These are phyloP conservation scores for Aromia moschata DNA, from an alignment of 2,888 invertebrate genomes.

Conservation along the genomic window DNA sequence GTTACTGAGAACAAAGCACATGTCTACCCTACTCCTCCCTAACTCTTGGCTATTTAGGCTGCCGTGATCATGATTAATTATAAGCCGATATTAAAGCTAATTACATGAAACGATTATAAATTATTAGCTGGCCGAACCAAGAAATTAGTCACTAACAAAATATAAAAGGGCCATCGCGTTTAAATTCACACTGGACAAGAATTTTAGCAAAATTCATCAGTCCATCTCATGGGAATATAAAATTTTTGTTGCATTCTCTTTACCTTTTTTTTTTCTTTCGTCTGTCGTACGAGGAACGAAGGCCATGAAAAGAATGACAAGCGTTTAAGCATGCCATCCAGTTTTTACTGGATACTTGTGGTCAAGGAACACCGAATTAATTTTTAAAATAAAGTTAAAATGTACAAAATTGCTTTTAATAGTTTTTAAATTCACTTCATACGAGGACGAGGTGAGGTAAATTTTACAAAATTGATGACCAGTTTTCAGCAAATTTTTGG, in stretches of 20 bases:
- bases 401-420: conserved; percentile 22
- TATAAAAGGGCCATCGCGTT: not conserved
- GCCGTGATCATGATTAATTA: conserved; percentile 11
- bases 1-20: too few species aligned
- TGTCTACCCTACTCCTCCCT: too few species aligned
- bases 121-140: conserved; percentile 8
- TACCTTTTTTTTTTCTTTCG: conserved; percentile 1
- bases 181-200: conserved; percentile 17
- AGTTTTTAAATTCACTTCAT: conserved; percentile 25
- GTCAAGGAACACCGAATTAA: conserved; percentile 27
- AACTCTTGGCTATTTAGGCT: not conserved
- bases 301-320: conserved; percentile 34
- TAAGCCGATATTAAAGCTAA: conserved; percentile 4
- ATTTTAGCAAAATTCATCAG: not conserved
- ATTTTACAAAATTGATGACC: not conserved
- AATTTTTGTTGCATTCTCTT: conserved; percentile 25
- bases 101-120: conserved; percentile 8
- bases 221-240: conserved; percentile 34
- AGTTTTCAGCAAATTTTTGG: too few species aligned
- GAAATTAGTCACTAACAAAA: conserved; percentile 11
- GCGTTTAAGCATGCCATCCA: conserved; percentile 30
- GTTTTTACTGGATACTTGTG: conserved; percentile 31
- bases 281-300: conserved; percentile 12
- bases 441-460: not conserved
- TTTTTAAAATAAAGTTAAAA: conserved; percentile 29